These are phyloP conservation scores for Drosophila melanogaster DNA, from an alignment of 1,140 invertebrate species.

Conservation along the genomic window DNA sequence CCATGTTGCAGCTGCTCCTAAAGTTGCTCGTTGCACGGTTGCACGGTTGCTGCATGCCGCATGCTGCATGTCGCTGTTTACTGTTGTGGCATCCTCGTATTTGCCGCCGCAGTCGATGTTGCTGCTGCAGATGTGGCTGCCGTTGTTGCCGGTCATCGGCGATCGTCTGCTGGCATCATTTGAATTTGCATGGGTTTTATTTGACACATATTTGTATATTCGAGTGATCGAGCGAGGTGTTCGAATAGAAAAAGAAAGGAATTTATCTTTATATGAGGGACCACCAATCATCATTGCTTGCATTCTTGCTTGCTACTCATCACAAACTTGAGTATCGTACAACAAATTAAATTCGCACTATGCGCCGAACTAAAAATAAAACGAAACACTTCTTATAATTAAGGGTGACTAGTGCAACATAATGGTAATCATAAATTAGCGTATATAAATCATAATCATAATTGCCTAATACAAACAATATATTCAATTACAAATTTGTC, in stretches of 20 bases:
- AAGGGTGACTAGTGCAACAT: slow-evolving; percentile 4
- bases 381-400: slow-evolving; percentile 15
- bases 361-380: slow-evolving; percentile 23
- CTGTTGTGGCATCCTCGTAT: slow-evolving; percentile 39
- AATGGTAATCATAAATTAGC: slow-evolving; percentile 12
- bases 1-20: slow-evolving; percentile 3
- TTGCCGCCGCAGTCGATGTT: slow-evolving; percentile 16
- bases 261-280: slow-evolving; percentile 24
- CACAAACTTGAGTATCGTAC: slow-evolving; percentile 3
- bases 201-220: slow-evolving; percentile 11
- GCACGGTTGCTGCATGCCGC: slow-evolving; percentile 5
- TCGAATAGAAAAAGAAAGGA: slow-evolving; percentile 29
- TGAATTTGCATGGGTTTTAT: slow-evolving; percentile 7
- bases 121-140: slow-evolving; percentile 14
- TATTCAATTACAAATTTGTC: slow-evolving; percentile 6
- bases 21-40: slow-evolving; percentile 4
- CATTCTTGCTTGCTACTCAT: slow-evolving; percentile 12
- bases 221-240: slow-evolving; percentile 1
- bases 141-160: slow-evolving; percentile 65
- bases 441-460: slow-evolving; percentile 18
- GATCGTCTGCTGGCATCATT: slow-evolving; percentile 50
- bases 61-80: slow-evolving; percentile 23
- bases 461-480: slow-evolving; percentile 18
- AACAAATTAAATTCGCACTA: slow-evolving; percentile 11
- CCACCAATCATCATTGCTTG: background rate